Evolutionary conservation across 2,797 vertebrate genomes (phyloP).

Genomic region (Cossypha heuglini): DNA sequence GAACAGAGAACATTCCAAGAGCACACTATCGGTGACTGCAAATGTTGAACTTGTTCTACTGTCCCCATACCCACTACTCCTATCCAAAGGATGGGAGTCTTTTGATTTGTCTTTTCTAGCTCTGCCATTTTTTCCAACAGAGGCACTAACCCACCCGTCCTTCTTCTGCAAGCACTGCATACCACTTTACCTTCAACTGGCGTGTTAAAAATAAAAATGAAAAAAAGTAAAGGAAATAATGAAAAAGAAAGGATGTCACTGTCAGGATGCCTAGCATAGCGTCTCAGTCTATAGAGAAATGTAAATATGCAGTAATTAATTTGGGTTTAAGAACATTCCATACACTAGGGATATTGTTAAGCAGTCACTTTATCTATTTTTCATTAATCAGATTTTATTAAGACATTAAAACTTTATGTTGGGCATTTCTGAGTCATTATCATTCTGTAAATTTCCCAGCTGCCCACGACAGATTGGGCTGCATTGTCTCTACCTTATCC

Average conservation of each 20-base stretch:
- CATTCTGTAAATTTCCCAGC: slow-evolving; percentile 32
- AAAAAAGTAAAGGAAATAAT: neutral
- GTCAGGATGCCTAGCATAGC: slow-evolving; percentile 10
- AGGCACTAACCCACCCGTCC: neutral
- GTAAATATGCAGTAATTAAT: slow-evolving; percentile 60
- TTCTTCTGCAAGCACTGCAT: neutral
- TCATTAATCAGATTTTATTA: slow-evolving; percentile 59
- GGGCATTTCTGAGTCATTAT: slow-evolving; percentile 13
- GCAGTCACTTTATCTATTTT: slow-evolving; percentile 47
- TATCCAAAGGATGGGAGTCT: neutral
- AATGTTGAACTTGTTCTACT: slow-evolving; percentile 6
- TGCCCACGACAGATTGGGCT: rapidly evolving
- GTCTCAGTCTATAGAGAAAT: slow-evolving; percentile 44
- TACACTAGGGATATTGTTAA: slow-evolving; percentile 37
- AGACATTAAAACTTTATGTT: slow-evolving; percentile 35
- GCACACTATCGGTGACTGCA: neutral
- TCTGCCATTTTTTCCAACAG: neutral
- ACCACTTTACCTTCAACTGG: neutral
- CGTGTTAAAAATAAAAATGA: neutral
- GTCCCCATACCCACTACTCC: neutral
- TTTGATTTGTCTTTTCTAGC: neutral
- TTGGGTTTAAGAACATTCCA: slow-evolving; percentile 57
- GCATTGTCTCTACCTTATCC: neutral
- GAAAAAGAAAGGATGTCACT: neutral
- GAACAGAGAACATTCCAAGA: slow-evolving; percentile 6